phyloP scores from a whole-genome alignment of 1,140 invertebrate species.

The Cryptotermes secundus region DNA sequence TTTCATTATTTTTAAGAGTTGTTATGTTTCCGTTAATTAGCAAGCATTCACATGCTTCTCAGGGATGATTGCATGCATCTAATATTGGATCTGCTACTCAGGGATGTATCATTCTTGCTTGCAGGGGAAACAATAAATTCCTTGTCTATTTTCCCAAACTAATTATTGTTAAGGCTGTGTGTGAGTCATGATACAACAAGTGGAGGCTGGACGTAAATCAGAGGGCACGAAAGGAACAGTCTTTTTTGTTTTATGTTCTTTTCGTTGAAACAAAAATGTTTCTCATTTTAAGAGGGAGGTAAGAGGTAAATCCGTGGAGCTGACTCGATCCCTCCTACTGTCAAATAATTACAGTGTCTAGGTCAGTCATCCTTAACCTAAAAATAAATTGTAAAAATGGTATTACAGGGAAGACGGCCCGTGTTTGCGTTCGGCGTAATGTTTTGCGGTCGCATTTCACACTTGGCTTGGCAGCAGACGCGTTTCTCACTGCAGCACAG shows the following conservation, averaged over 20 bases:
- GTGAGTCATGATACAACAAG: neutral
- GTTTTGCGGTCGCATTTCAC: constrained; percentile 24
- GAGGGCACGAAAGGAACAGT: neutral
- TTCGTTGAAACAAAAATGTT: neutral
- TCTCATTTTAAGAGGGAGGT: neutral
- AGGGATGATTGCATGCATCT: too few relatives aligned
- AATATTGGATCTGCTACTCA: neutral
- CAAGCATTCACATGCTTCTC: too few relatives aligned
- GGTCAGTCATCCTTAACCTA: neutral
- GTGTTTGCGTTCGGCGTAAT: constrained; percentile 10
- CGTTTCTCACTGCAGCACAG: neutral
- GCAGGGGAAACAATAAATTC: too few relatives aligned
- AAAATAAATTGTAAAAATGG: constrained; percentile 27
- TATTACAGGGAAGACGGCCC: neutral
- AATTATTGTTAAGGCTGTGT: neutral
- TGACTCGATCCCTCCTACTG: neutral
- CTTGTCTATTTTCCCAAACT: neutral
- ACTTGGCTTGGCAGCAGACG: constrained; percentile 11
- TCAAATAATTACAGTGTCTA: neutral
- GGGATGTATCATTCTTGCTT: neutral
- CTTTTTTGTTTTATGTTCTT: neutral
- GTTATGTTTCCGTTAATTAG: too few relatives aligned
- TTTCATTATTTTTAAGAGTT: too few relatives aligned
- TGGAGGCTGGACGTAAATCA: neutral
- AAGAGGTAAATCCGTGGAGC: neutral